These are phyloP conservation scores for Trissolcus japonicus DNA, from an alignment of 2,888 invertebrate genomes.

Conservation along the genomic window DNA sequence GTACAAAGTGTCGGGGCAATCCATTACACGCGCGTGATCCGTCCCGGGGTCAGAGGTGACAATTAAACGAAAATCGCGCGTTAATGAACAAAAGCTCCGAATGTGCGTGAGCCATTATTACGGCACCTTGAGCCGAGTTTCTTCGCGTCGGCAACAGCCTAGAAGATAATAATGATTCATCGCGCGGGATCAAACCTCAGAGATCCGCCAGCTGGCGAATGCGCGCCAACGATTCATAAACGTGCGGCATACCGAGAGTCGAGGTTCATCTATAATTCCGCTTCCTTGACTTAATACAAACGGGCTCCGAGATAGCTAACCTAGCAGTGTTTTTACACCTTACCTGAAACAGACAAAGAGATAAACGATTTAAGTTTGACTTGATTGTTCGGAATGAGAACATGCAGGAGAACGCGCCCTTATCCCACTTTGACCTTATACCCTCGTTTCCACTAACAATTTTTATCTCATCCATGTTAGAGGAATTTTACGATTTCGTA, in stretches of 20 bases:
- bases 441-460: too few relatives aligned
- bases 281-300: conserved; percentile 34
- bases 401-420: too few relatives aligned
- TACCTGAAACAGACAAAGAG: conserved; percentile 36
- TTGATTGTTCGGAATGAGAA: too few relatives aligned
- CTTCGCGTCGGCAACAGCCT: conserved; percentile 65
- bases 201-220: conserved; percentile 22
- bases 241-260: conserved; percentile 9
- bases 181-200: conserved; percentile 53
- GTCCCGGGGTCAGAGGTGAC: conserved; percentile 67
- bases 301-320: conserved; percentile 1
- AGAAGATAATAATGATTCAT: conserved; percentile 69
- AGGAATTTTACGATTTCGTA: too few relatives aligned
- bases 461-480: too few relatives aligned
- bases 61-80: conserved; percentile 70
- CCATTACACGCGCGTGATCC: conserved; percentile 62
- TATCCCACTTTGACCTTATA: too few relatives aligned
- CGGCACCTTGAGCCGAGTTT: conserved; percentile 64
- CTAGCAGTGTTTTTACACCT: neutral
- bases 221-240: conserved; percentile 26
- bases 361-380: conserved; percentile 1
- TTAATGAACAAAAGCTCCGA: conserved; percentile 71
- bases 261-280: conserved; percentile 15
- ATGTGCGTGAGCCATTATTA: conserved; percentile 66
- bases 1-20: conserved; percentile 61